phyloP scores from a whole-genome alignment of 2,113 vertebrate genomes.

The Xiphias gladius region DNA sequence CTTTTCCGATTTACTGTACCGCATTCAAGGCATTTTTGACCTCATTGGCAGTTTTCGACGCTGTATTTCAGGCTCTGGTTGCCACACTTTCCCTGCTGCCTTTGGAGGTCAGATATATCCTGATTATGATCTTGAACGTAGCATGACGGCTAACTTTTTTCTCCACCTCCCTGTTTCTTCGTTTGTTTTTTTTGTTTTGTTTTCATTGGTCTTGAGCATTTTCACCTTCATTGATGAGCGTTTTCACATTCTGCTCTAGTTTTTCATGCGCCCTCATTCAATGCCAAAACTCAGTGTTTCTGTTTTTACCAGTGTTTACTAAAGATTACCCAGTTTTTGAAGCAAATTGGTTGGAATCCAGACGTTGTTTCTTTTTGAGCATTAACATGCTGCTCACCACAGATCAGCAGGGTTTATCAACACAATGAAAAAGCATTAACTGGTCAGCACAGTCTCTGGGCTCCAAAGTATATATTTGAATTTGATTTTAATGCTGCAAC shows the following conservation, averaged over 20 bases:
- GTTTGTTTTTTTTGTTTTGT: not conserved
- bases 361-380: not conserved
- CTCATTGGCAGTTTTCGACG: not conserved
- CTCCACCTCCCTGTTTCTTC: not conserved
- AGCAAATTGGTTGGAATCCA: not conserved
- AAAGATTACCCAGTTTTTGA: not conserved
- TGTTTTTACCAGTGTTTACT: not conserved
- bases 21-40: constrained; percentile 3
- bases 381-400: not conserved
- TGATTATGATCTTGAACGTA: not conserved
- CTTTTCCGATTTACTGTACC: not conserved
- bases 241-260: not conserved
- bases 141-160: not conserved
- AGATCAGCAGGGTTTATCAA: not conserved
- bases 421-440: not conserved
- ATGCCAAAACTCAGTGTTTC: not conserved
- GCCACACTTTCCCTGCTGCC: not conserved
- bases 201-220: not conserved
- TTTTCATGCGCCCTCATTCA: not conserved
- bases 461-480: no score
- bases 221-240: no score
- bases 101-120: no score
- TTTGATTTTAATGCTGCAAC: no score
- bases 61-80: not conserved
- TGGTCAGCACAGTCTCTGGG: not conserved